Conservation (phyloP, 2,113 vertebrate genomes). For the Onychostruthus taczanowskii region DNA sequence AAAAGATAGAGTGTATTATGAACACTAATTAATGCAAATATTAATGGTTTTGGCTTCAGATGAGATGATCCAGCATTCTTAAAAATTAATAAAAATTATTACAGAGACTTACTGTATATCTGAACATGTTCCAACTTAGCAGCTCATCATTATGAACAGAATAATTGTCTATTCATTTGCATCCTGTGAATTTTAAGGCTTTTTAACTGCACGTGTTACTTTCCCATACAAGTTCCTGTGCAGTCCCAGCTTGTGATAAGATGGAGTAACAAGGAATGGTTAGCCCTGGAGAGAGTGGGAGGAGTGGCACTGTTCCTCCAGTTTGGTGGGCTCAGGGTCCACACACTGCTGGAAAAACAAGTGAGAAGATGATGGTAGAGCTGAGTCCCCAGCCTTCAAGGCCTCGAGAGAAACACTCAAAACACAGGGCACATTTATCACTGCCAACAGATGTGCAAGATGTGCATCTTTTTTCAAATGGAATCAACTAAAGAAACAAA, state of each 20-base stretch:
- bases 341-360: not conserved
- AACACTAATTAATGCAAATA: conserved; percentile 40
- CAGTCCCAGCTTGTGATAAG: not conserved
- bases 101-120: not conserved
- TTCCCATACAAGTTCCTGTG: not conserved
- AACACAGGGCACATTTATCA: not conserved
- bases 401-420: not conserved
- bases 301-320: not conserved
- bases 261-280: not conserved
- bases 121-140: conserved; percentile 39
- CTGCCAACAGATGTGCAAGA: not conserved
- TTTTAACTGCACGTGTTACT: not conserved
- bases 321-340: not conserved
- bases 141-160: conserved; percentile 36
- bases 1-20: conserved; percentile 20
- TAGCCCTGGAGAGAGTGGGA: not conserved
- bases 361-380: not conserved
- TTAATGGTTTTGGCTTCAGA: conserved; percentile 45
- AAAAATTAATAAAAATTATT: conserved; percentile 52
- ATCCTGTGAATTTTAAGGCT: conserved; percentile 13
- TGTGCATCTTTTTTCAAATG: not conserved
- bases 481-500: not conserved
- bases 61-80: conserved; percentile 46
- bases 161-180: conserved; percentile 41
- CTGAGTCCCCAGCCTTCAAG: not conserved